Conservation (phyloP, 1,140 invertebrate genomes). For the Achatina immaculata region DNA sequence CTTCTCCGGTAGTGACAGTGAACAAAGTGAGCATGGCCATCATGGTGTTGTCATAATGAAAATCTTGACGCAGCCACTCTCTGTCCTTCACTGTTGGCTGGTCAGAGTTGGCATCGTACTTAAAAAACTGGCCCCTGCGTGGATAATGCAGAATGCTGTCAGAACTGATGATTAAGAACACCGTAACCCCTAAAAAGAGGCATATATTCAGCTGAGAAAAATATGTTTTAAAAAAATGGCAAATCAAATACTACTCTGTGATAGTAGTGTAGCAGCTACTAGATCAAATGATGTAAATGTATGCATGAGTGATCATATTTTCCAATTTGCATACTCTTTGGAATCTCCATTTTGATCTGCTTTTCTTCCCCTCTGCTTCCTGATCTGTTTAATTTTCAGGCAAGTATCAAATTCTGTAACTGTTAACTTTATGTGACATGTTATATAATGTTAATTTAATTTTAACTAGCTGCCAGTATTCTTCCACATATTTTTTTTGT, state of each 20-base stretch:
- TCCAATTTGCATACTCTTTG: neutral
- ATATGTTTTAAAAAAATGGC: neutral
- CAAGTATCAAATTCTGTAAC: too few relatives aligned
- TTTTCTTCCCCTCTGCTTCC: too few relatives aligned
- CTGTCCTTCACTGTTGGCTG: slow-evolving; percentile 86
- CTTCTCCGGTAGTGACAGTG: slow-evolving; percentile 99
- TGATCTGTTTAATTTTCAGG: too few relatives aligned
- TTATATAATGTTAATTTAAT: too few relatives aligned
- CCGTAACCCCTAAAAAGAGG: neutral
- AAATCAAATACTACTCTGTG: neutral
- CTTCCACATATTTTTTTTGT: too few relatives aligned
- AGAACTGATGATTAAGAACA: too few relatives aligned
- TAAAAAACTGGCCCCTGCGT: slow-evolving; percentile 91
- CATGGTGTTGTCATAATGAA: slow-evolving; percentile 99
- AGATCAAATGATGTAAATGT: neutral
- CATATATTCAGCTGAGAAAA: neutral
- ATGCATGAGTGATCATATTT: neutral
- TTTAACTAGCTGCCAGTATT: too few relatives aligned
- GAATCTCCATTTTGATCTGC: too few relatives aligned
- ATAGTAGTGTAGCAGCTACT: neutral
- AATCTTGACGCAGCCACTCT: slow-evolving; percentile 90
- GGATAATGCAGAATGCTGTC: neutral
- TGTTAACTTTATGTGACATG: too few relatives aligned
- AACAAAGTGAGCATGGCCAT: slow-evolving; percentile 98
- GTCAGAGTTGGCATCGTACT: slow-evolving; percentile 84